phyloP scores from a whole-genome alignment of 2,113 vertebrate genomes.

The Coptodon bakossiorum region DNA sequence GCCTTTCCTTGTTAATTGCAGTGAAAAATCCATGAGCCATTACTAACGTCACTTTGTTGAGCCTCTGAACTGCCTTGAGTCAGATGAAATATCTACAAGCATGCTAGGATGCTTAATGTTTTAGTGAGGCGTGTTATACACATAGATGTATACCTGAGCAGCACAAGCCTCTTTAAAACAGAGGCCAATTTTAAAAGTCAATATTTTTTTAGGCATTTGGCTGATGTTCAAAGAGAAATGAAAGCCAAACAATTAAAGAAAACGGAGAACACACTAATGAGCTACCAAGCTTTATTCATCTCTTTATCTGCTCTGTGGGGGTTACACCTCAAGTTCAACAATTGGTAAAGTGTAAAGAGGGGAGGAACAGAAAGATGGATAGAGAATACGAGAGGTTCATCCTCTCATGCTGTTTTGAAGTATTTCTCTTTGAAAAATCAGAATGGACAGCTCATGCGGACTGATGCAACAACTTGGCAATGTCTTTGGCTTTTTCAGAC shows the following conservation, averaged over 20 bases:
- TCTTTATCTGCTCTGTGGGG: not conserved
- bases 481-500: conserved; percentile 23
- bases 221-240: not conserved
- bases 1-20: conserved; percentile 38
- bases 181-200: not conserved
- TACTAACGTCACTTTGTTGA: conserved; percentile 18
- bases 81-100: conserved; percentile 28
- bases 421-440: conserved; percentile 46
- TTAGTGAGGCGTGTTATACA: not conserved
- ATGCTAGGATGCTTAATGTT: not conserved
- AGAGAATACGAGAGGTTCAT: conserved; percentile 23
- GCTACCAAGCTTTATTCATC: not conserved
- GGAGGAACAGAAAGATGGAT: conserved; percentile 7
- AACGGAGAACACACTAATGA: not conserved
- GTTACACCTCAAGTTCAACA: conserved; percentile 23
- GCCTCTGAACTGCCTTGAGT: conserved; percentile 6
- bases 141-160: not conserved
- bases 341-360: not conserved
- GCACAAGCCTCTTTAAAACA: not conserved
- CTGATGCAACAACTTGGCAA: conserved; percentile 63
- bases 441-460: conserved; percentile 45
- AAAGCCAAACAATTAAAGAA: not conserved
- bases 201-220: not conserved
- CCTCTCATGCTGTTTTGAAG: conserved; percentile 40
- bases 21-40: conserved; percentile 28